Evolutionary conservation across 2,113 vertebrate genomes (phyloP), one percentile per base, ranked within the genome.

Genomic region (Mus pahari): DNA sequence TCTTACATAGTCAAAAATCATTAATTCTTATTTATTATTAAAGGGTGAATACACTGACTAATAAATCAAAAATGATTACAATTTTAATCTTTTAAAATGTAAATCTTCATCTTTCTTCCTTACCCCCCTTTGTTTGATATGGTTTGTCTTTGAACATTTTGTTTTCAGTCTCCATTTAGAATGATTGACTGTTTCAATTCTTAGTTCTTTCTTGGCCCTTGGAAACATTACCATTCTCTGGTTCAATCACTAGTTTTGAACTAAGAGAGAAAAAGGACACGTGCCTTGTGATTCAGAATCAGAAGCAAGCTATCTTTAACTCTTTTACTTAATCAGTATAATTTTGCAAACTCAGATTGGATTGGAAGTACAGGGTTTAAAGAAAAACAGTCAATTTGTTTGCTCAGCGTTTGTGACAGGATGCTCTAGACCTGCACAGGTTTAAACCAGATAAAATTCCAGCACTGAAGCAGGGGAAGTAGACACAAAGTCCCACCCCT

Each of bases 271-370:
- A 48, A 66, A 60, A 73, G 1, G 3, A 86, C 7, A 82, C 10
- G 33, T 45, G 31, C 13, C 28, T 92, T 66, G 17, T 68, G 62
- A 88, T 48, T 70, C 11, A 0, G 8, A 90, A 90, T 82, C 50
- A 86, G 55, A 94, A 97, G 19, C 6, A 60, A 74, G 7, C 9
- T 71, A 2, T 79, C 58, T 71, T 77, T 36, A 2, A 11, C 6
- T 62, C 12, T 86, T 92, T 66, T 5, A 77, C 7, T 90, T 58
- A 12, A 60, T 50, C 55, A 88, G 55, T 64, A 10, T 6, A 84
- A 70, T 79, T 87, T 70, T 96, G 89, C 60, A 96, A 94, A 58
- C 42, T 60, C 36, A 92, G n/a, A 77, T 53, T 48, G 53, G 70
- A 50, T 28, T 86, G 2, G 20, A 91, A 77, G 48, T 53, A 60